Evolutionary conservation across 2,797 vertebrate species (phyloP).

Genomic region (Acipenser ruthenus): DNA sequence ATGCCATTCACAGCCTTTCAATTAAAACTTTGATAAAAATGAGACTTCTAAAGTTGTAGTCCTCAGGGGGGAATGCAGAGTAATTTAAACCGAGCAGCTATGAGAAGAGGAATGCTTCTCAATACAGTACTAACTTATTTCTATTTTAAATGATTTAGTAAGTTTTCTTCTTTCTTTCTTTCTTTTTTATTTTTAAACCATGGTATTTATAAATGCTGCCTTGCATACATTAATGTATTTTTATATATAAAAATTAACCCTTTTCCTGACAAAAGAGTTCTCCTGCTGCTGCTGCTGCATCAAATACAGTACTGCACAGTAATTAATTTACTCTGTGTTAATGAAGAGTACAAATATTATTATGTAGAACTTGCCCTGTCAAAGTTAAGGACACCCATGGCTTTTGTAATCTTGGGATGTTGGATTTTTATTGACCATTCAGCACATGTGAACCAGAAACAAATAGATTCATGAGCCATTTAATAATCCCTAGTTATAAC

Average conservation of each 20-base stretch:
- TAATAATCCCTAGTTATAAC: too few relatives aligned
- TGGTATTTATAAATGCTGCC: not conserved
- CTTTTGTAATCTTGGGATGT: too few relatives aligned
- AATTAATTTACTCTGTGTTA: conserved; percentile 10
- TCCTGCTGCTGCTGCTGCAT: conserved; percentile 1
- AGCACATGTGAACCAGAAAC: too few relatives aligned
- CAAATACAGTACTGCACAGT: not conserved
- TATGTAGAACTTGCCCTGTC: too few relatives aligned
- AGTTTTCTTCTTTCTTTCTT: conserved; percentile 14
- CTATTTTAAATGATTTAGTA: conserved; percentile 9
- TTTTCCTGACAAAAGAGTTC: not conserved
- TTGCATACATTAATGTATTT: not conserved
- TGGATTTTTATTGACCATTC: too few relatives aligned
- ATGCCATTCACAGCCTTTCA: conserved; percentile 53
- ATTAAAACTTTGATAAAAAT: conserved; percentile 45
- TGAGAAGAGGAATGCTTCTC: conserved; percentile 7
- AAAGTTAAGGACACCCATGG: too few relatives aligned
- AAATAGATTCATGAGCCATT: too few relatives aligned
- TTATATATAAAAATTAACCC: too few relatives aligned
- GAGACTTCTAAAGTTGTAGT: conserved; percentile 33
- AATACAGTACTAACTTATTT: not conserved
- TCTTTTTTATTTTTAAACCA: not conserved
- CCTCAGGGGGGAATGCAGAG: conserved; percentile 32
- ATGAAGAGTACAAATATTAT: conserved; percentile 10
- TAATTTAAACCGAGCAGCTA: conserved; percentile 31